Evolutionary conservation across 2,797 vertebrate genomes (phyloP), one percentile per base, ranked within the genome.

Genomic region (Astyanax mexicanus): DNA sequence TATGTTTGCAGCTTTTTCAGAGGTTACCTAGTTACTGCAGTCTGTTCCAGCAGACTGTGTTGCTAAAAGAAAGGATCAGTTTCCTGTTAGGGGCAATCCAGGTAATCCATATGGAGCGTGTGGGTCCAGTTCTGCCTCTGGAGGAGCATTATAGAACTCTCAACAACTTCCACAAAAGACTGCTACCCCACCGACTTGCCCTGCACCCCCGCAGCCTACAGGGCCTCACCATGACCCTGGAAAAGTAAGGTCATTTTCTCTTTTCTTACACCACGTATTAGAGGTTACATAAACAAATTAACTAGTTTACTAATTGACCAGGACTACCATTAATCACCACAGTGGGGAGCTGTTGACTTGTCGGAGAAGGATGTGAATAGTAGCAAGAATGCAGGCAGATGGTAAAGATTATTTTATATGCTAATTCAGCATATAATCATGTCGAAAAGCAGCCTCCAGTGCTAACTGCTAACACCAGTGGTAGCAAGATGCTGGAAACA

Each of bases 151-250:
- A 95, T 38, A 85, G 87, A 69, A 88, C 87, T 40, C 94, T 99
- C 1, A 89, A 89, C 54, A 79, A 84, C 61, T 98, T 99, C 86
- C 94, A 94, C 83, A 93, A 90, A 40, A 92, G 76, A 49, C 84
- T 98, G 8, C 37, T 90, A 80, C 90, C 93, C 58, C 90, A 74
- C 1, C 87, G 90, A 8, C 85, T 92, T 0, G 85, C 86, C 57
- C 93, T 97, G 79, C 96, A 97, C 83, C 97, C 98, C 29, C 88
- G 87, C 25, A 98, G 96, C 77, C 91, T 99, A 42, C 91, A 94
- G 60, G 97, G 96, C 13, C 93, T 98, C 72, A 87, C 92, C 5
- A 93, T 97, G 94, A 90, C 92, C 79, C 81, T 99, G 69, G 93
- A 95, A 82, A 98, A 93, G 98, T 97, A 75, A 89, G 54, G 19